phyloP scores from a whole-genome alignment of 2,113 vertebrate species.

The Psittacula cyanocephala region DNA sequence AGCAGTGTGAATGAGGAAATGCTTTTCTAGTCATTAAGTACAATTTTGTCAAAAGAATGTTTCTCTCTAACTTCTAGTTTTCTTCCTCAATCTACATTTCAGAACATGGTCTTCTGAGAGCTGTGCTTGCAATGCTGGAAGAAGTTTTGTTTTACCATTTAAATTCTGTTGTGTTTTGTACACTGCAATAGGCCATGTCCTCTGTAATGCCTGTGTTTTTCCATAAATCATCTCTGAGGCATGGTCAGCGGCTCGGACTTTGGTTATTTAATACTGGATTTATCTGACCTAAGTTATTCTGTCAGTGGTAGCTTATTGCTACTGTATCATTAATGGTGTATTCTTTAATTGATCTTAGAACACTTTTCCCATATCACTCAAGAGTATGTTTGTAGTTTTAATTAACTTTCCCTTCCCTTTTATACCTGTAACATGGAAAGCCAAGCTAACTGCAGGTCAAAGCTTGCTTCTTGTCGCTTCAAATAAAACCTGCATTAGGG shows the following conservation, averaged over 20 bases:
- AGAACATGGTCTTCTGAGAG: neutral
- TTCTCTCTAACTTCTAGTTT: neutral
- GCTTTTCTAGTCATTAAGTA: slow-evolving; percentile 8
- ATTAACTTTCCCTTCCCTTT: neutral
- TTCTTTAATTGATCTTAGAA: neutral
- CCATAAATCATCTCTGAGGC: neutral
- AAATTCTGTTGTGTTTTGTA: neutral
- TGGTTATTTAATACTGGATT: neutral
- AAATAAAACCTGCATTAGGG: neutral
- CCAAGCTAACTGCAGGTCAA: neutral
- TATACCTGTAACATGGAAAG: neutral
- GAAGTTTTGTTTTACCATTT: neutral
- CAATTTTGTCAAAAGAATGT: neutral
- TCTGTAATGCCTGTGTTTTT: neutral
- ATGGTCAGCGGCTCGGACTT: neutral
- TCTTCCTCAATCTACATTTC: neutral
- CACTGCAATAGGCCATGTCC: too few species aligned
- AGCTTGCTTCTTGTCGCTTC: neutral
- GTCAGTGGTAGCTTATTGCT: neutral
- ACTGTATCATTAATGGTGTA: neutral
- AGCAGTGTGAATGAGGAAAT: neutral
- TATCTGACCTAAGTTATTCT: neutral
- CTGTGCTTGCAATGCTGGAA: neutral
- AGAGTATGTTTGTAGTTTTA: neutral
- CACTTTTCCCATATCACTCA: neutral